A percentile compares a stretch with the other conserved stretches of the same genome.
phyloP scores from a whole-genome alignment of 2,113 vertebrate species.

The Herpetotheres cachinnans region DNA sequence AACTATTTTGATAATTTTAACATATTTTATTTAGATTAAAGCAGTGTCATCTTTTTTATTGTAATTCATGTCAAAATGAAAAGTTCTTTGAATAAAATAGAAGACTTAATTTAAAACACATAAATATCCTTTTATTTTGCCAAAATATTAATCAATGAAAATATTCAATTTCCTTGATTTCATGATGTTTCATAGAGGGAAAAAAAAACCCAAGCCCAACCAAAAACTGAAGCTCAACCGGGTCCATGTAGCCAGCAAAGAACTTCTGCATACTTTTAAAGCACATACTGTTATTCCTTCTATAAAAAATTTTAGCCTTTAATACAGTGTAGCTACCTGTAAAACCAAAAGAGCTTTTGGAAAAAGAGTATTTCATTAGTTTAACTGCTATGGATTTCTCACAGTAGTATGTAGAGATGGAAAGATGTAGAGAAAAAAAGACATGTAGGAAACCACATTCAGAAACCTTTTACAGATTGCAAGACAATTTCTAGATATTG shows the following conservation, averaged over 20 bases:
- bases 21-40: not conserved
- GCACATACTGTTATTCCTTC: rapidly evolving
- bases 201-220: not conserved
- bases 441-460: not conserved
- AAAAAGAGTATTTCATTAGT: not conserved
- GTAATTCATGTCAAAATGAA: not conserved
- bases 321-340: not conserved
- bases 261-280: not conserved
- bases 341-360: not conserved
- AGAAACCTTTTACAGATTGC: not conserved
- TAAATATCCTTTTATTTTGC: not conserved
- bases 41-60: not conserved
- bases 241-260: not conserved
- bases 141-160: not conserved
- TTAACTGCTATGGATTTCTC: not conserved
- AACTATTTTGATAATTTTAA: not conserved
- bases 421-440: not conserved
- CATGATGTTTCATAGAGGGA: not conserved
- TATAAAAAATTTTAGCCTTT: not conserved
- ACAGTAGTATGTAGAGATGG: not conserved
- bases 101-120: not conserved
- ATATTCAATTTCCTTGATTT: not conserved
- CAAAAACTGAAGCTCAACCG: rapidly evolving
- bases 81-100: not conserved
- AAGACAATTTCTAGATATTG: not conserved